phyloP scores from a whole-genome alignment of 2,797 vertebrate species.

The Myiothlypis chrysogaster region DNA sequence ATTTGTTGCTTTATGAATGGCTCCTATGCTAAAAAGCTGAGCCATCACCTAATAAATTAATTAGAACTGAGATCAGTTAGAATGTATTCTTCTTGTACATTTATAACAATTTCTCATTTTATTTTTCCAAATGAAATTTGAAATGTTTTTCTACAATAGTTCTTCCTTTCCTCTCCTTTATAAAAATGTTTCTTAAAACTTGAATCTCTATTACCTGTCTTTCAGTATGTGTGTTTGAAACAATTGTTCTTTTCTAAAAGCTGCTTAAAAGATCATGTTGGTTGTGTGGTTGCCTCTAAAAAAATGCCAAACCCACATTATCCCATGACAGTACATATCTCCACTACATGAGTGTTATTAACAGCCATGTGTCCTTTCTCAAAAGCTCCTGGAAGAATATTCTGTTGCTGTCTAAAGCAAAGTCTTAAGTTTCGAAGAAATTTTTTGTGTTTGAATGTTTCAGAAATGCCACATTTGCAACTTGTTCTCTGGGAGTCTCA shows the following conservation, averaged over 20 bases:
- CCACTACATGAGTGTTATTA: not conserved
- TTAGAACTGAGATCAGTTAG: not conserved
- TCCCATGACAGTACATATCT: accelerated
- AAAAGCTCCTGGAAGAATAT: not conserved
- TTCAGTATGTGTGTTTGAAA: not conserved
- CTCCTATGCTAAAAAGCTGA: not conserved
- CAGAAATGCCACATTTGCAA: slow-evolving; percentile 53
- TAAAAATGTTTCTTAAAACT: not conserved
- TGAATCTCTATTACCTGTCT: not conserved
- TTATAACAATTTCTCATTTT: not conserved
- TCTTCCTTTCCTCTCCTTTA: not conserved
- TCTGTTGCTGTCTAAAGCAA: not conserved
- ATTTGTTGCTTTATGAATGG: not conserved
- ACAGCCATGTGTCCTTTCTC: not conserved
- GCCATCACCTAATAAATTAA: not conserved
- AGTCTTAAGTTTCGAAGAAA: not conserved
- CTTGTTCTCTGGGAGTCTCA: slow-evolving; percentile 16
- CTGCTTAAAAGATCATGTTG: not conserved
- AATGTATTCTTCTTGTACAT: not conserved
- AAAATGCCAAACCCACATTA: not conserved
- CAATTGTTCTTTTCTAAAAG: not conserved
- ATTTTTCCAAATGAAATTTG: not conserved
- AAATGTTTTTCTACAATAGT: not conserved
- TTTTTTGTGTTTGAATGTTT: slow-evolving; percentile 43
- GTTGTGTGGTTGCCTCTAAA: not conserved